Percentiles rank a stretch among this genome's conserved stretches.
These are phyloP conservation scores for Formica exsecta DNA, from an alignment of 1,140 invertebrate genomes.

Conservation along the genomic window DNA sequence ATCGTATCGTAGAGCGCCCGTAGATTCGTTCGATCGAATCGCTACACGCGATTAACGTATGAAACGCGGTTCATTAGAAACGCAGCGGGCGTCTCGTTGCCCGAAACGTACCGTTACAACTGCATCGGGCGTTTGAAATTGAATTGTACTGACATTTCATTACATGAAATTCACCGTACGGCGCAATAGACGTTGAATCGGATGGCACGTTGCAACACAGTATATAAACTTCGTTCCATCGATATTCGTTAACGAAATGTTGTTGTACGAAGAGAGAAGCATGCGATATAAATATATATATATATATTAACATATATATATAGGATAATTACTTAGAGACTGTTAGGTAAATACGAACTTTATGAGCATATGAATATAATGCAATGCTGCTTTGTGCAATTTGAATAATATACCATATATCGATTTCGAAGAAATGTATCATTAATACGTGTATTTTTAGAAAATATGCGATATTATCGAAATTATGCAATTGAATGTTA, in stretches of 20 bases:
- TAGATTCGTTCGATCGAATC: slow-evolving; percentile 44
- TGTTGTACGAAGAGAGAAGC: slow-evolving; percentile 28
- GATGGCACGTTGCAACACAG: slow-evolving; percentile 19
- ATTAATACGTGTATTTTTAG: background rate
- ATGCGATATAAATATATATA: background rate
- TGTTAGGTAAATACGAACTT: slow-evolving; percentile 20
- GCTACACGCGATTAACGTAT: slow-evolving; percentile 53
- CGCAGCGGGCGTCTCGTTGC: slow-evolving; percentile 47
- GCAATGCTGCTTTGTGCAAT: background rate
- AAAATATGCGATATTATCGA: background rate
- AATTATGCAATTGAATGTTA: background rate
- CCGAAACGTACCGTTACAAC: slow-evolving; percentile 37
- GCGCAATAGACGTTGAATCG: slow-evolving; percentile 44
- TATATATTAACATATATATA: background rate
- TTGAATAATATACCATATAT: background rate
- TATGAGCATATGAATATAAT: background rate
- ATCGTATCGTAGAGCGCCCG: slow-evolving; percentile 33
- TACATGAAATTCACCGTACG: slow-evolving; percentile 53
- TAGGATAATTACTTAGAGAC: background rate
- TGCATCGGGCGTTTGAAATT: slow-evolving; percentile 42
- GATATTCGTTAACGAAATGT: slow-evolving; percentile 57
- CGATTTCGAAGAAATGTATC: background rate
- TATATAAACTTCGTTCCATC: slow-evolving; percentile 43
- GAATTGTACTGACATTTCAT: slow-evolving; percentile 59
- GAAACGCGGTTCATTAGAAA: slow-evolving; percentile 61